Base-by-base conservation (phyloP, 2,888 invertebrate genomes). In the Icerya purchasi region DNA sequence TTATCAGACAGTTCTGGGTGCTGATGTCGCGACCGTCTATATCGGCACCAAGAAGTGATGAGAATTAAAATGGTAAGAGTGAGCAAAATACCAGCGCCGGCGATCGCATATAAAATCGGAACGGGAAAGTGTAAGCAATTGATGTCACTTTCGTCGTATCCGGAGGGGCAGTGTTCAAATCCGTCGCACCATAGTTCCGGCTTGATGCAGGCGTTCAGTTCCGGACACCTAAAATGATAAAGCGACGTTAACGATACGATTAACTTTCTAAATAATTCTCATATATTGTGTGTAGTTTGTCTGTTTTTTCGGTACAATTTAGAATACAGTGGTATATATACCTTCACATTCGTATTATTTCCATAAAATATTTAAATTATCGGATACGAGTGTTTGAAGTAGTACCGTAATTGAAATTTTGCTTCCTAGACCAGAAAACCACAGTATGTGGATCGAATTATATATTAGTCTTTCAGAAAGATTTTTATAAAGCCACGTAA, bases 101-200 rank as follows among this genome's bases (percentile, higher is more conserved):
- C 82, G 14, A 8, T 8, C 8, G 36, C 36, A 5, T 5, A 14
- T 10, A 81, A 76, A 52, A 81, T 74, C 2, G 83, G 81, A 55
- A 83, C 73, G 19, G 80, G 79, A 66, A 81, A 78, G 61, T 79
- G 78, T 64, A 82, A 80, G 69, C 85, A 85, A 68, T 84, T 84
- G 1, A 78, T 76, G 67, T 84, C 84, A 64, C 83, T 82, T 72
- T 86, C 86, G 69, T 86, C 87, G 70, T 79, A 84, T 1, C 86
- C 86, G 2, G 85, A 84, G 18, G 86, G 86, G 68, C 87, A 87
- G 68, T 87, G 85, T 1, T 78, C 74, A 52, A 81, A 77, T 0
- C 86, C 85, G 69, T 87, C 86, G 70, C 86, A 87, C 86, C 86
- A 86, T 2, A 87, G 70, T 1, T 81, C 78, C 1, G 83, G 77